Evolutionary conservation across 2,888 invertebrate genomes (phyloP).

Genomic region (Bruchidius siliquastri): DNA sequence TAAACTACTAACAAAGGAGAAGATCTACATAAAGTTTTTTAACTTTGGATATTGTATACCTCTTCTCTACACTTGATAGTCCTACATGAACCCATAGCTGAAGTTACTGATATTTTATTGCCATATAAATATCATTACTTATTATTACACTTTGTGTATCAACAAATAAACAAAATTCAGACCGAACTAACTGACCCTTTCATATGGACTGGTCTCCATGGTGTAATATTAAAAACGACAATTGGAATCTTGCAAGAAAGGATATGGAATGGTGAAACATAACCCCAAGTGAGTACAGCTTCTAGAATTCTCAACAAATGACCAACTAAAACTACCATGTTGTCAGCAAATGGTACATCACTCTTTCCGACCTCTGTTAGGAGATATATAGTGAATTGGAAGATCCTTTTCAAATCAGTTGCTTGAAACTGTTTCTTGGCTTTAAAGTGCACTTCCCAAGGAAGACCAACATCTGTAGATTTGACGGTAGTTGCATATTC

Average conservation of each 20-base stretch:
- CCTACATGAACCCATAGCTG: too few relatives aligned
- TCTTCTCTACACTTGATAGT: too few relatives aligned
- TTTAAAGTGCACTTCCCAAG: constrained; percentile 82
- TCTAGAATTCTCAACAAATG: constrained; percentile 74
- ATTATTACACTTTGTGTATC: too few relatives aligned
- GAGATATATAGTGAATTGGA: constrained; percentile 64
- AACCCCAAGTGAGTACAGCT: constrained; percentile 77
- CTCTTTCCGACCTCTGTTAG: constrained; percentile 56
- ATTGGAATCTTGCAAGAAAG: constrained; percentile 23
- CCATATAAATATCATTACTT: too few relatives aligned
- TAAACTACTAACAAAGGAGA: too few relatives aligned
- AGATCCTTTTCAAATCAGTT: constrained; percentile 73
- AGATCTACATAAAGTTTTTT: too few relatives aligned
- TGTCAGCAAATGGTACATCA: constrained; percentile 47
- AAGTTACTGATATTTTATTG: too few relatives aligned
- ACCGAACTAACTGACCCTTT: too few relatives aligned
- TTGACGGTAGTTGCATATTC: constrained; percentile 83
- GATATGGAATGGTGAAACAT: constrained; percentile 57
- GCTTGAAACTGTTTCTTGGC: constrained; percentile 82
- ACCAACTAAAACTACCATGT: constrained; percentile 59
- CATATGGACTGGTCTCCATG: too few relatives aligned
- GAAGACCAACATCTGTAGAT: constrained; percentile 80
- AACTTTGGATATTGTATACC: too few relatives aligned
- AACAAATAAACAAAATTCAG: too few relatives aligned
- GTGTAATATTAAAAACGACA: too few relatives aligned